Base-by-base conservation (phyloP, 2,888 invertebrate genomes). In the Dasysyrphus albostriatus region DNA sequence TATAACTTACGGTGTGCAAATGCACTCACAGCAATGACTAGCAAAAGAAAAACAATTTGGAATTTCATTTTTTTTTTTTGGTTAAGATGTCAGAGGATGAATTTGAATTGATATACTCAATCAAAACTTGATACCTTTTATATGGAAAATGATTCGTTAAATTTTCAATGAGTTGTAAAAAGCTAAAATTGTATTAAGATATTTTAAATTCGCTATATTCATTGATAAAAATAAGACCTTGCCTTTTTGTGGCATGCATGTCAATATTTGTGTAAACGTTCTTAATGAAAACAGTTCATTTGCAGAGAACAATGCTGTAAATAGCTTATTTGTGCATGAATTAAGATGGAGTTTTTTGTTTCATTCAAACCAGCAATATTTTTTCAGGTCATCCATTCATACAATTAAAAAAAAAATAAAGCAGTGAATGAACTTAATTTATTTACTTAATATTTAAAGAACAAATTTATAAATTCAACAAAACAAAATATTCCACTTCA, bases 1-100 rank as follows among this genome's bases (percentile, higher is more conserved):
- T 32, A 5, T 44, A 7, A 54, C 42, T 63, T 44, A 63, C 63
- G 63, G 14, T 63, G 63, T 3, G 63, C 63, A 14, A 63, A 44
- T 29, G 63, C 44, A 44, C 42, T 29, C 4, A 37, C 29, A 44
- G 44, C 63, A 8, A 63, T 16, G n/a, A 34, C 56, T 14, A 61
- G 19, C 34, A 61, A 39, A 24, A 39, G 37, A 24, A 61, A 61
- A 19, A 24, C 8, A 39, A 61, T 37, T 39, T 39, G 19, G 7
- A 39, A 39, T 19, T 39, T 61, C 61, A 61, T 61, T 1, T 19
- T 59, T 61, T 1, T 19, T 59, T 32, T 29, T 54, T 54, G 12
- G n/a, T 9, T 10, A 5, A 34, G 14, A 0, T 61, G 39, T 7
- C 39, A 14, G 61, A 24, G 6, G 24, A 34, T 39, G 12, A 37